These are phyloP conservation scores for Marmota monax DNA, from an alignment of 2,113 vertebrate species.

Conservation along the genomic window DNA sequence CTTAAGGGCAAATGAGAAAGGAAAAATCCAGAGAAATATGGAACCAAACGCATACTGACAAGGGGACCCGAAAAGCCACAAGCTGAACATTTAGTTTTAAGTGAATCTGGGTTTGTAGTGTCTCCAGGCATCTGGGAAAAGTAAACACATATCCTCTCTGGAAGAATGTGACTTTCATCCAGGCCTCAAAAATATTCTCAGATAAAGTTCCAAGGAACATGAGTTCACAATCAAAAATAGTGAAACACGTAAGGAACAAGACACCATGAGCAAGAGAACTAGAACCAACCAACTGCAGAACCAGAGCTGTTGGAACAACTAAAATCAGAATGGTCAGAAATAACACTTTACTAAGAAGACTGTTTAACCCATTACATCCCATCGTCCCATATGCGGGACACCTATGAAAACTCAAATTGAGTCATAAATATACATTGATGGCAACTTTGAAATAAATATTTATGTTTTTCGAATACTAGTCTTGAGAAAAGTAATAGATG, in stretches of 20 bases:
- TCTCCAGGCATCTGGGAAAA: slow-evolving; percentile 74
- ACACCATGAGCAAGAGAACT: slow-evolving; percentile 36
- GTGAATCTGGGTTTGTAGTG: slow-evolving; percentile 64
- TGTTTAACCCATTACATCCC: background rate
- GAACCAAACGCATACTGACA: slow-evolving; percentile 56
- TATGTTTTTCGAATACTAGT: too few species aligned
- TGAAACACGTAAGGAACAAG: slow-evolving; percentile 51
- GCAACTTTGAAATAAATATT: too few species aligned
- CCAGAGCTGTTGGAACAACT: background rate
- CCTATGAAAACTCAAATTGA: too few species aligned
- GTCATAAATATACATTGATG: too few species aligned
- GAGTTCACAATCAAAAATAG: slow-evolving; percentile 69
- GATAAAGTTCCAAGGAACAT: slow-evolving; percentile 75
- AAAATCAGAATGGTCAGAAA: slow-evolving; percentile 52
- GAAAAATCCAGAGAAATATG: slow-evolving; percentile 45
- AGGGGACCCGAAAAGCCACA: slow-evolving; percentile 48
- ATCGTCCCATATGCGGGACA: too few species aligned
- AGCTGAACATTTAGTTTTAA: slow-evolving; percentile 64
- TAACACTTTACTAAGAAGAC: background rate
- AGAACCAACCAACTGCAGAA: slow-evolving; percentile 13
- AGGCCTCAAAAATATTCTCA: slow-evolving; percentile 70
- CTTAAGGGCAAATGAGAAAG: slow-evolving; percentile 43
- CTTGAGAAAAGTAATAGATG: too few species aligned
- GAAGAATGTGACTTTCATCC: slow-evolving; percentile 69
- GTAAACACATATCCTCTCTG: slow-evolving; percentile 62